These are phyloP conservation scores for Azorinus chamasolen DNA, from an alignment of 2,888 invertebrate genomes.

Conservation along the genomic window DNA sequence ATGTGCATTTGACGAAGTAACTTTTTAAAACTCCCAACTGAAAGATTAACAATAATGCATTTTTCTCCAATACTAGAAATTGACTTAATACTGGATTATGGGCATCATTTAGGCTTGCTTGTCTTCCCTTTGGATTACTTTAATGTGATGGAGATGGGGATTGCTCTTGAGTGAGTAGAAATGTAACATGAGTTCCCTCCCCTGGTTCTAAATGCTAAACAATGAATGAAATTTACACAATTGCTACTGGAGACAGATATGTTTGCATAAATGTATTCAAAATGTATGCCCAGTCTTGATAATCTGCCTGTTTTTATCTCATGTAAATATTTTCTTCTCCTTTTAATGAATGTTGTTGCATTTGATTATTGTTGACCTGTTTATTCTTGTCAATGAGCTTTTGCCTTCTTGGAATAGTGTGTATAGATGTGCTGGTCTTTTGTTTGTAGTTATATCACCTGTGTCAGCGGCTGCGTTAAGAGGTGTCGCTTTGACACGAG, in stretches of 20 bases:
- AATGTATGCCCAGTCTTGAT: conserved; percentile 56
- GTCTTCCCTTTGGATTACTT: conserved; percentile 22
- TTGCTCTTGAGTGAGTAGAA: conserved; percentile 57
- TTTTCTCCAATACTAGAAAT: conserved; percentile 15
- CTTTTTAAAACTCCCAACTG: conserved; percentile 30
- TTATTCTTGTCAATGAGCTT: no score
- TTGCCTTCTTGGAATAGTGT: conserved; percentile 1
- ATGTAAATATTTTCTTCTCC: conserved; percentile 40
- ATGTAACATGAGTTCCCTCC: conserved; percentile 49
- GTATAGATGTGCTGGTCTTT: conserved; percentile 17
- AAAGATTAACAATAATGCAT: conserved; percentile 37
- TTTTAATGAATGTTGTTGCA: conserved; percentile 2
- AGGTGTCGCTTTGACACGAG: conserved; percentile 94
- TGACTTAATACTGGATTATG: conserved; percentile 32
- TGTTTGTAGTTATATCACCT: conserved; percentile 65
- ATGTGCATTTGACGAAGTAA: conserved; percentile 21
- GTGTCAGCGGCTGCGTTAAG: conserved; percentile 91
- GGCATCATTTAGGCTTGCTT: conserved; percentile 26
- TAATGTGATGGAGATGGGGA: conserved; percentile 16
- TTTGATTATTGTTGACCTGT: no score
- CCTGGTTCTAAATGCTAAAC: conserved; percentile 52
- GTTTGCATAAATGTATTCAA: conserved; percentile 58
- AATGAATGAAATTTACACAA: conserved; percentile 44
- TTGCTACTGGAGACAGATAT: conserved; percentile 46
- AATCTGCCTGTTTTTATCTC: conserved; percentile 59